Base-by-base conservation (phyloP, 2,888 invertebrate genomes). In the Noctua janthe region DNA sequence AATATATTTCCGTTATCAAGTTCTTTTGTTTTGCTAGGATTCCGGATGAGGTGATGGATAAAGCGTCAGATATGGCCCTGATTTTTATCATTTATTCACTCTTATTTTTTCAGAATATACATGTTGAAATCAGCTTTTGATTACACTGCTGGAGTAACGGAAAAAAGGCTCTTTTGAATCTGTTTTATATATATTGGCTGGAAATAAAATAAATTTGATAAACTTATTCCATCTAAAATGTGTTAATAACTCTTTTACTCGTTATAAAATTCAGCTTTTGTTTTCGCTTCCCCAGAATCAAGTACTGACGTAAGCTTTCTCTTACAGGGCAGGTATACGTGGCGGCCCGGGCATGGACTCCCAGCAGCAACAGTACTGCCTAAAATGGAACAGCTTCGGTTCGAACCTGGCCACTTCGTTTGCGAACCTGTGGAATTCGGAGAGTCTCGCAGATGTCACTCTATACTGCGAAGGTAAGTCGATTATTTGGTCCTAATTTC, bases 331-430 rank as follows among this genome's bases (percentile, higher is more conserved):
- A 97, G 97, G 97, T 96, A 97, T 97, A 97, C 97, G 97, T 97
- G 97, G 97, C 97, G 97, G 98, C 97, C 98, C 97, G 98, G 98
- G 98, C 97, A 99, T 99, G 99, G 99, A 99, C 98, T 98, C 98
- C 95, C 99, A 99, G 97, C 99, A 99, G 97, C 99, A 99, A 97
- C 99, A 99, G 97, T 99, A 99, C 97, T 99, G 99, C 97, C 98
- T 99, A 94, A 99, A 99, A 98, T 99, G 99, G 99, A 99, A 99
- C 98, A 99, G 99, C 97, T 99, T 99, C 97, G 99, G 99, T 95
- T 98, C 98, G 94, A 99, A 99, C 97, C 97, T 99, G 97, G 99
- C 99, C 93, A 98, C 98, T 92, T 98, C 99, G 92, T 99, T 99
- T 97, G 98, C 99, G 94, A 99, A 98, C 97, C 97, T 99, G 94